phyloP scores from a whole-genome alignment of 2,888 invertebrate genomes.

The Seladonia tumulorum region DNA sequence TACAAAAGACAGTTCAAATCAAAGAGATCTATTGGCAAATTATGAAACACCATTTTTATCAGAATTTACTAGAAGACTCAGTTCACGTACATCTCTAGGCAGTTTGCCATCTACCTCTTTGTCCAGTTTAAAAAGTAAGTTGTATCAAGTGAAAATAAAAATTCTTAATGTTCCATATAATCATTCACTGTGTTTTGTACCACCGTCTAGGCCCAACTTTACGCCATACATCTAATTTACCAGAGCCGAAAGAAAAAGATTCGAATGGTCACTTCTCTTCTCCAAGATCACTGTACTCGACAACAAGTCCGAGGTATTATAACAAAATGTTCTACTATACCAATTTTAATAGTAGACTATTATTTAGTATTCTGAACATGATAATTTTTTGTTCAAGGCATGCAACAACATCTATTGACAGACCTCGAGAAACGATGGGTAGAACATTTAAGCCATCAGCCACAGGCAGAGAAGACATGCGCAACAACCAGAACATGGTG shows the following conservation, averaged over 20 bases:
- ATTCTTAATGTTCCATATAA: neutral
- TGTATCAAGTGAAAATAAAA: neutral
- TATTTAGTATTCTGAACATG: conserved; percentile 20
- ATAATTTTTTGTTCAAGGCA: conserved; percentile 71
- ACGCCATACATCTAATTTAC: conserved; percentile 65
- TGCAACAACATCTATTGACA: conserved; percentile 74
- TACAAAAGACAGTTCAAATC: conserved; percentile 67
- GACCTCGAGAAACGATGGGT: conserved; percentile 75
- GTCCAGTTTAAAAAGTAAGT: conserved; percentile 76
- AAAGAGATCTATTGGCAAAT: conserved; percentile 80
- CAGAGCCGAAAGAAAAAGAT: conserved; percentile 80
- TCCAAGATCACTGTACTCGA: conserved; percentile 76
- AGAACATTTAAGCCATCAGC: conserved; percentile 75
- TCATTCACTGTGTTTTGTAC: neutral
- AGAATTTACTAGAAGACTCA: conserved; percentile 88
- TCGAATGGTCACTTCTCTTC: conserved; percentile 81
- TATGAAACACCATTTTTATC: conserved; percentile 90
- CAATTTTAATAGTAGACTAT: conserved; percentile 12
- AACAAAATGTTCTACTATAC: conserved; percentile 15
- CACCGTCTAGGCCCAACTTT: conserved; percentile 52
- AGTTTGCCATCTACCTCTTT: conserved; percentile 72
- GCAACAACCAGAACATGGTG: conserved; percentile 82
- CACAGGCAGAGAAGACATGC: conserved; percentile 76
- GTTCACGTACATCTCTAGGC: conserved; percentile 74
- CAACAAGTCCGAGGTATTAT: conserved; percentile 75